Conservation (phyloP, 2,888 invertebrate species). For the Hyalella azteca region DNA sequence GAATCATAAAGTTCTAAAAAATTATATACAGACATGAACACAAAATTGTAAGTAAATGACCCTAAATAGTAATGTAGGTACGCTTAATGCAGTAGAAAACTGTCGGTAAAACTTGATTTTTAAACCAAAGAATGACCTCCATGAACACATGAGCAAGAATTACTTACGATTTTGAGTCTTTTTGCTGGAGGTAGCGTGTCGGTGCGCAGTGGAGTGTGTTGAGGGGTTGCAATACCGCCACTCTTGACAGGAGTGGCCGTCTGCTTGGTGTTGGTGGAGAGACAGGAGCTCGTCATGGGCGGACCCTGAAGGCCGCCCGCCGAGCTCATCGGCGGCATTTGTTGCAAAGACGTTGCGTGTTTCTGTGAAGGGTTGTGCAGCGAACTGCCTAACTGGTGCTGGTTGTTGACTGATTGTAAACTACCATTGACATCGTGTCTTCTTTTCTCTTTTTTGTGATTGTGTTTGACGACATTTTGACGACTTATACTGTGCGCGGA, state of each 20-base stretch:
- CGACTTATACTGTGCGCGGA: conserved; percentile 33
- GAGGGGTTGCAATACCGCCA: conserved; percentile 1
- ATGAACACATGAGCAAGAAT: background rate
- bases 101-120: too few relatives aligned
- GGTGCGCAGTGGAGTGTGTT: conserved; percentile 39
- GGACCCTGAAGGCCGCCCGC: conserved; percentile 59
- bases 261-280: conserved; percentile 15
- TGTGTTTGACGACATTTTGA: conserved; percentile 39
- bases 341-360: conserved; percentile 41
- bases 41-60: too few relatives aligned
- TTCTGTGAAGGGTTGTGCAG: background rate
- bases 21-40: too few relatives aligned
- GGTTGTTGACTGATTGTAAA: conserved; percentile 18
- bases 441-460: conserved; percentile 55
- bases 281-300: conserved; percentile 59
- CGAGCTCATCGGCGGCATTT: conserved; percentile 53
- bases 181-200: conserved; percentile 46
- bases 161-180: conserved; percentile 43
- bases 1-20: too few relatives aligned
- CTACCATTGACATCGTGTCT: conserved; percentile 53
- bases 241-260: conserved; percentile 7
- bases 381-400: background rate
- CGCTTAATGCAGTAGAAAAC: too few relatives aligned
- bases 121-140: background rate
- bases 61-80: too few relatives aligned